phyloP scores from a whole-genome alignment of 2,797 vertebrate species.

The Cyprinodon diabolis region DNA sequence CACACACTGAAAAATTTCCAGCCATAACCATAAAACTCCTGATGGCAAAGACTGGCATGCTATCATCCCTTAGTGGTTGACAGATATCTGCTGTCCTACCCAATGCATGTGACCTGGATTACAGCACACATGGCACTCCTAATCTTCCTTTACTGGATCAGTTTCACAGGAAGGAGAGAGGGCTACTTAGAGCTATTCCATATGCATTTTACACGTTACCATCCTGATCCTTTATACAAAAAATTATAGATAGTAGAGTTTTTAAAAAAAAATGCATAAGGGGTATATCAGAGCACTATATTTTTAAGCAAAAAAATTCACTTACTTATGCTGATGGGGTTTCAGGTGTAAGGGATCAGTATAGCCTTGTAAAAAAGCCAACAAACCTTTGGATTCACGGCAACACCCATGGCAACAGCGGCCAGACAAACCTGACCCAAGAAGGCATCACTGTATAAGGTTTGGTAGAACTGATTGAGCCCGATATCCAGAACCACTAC shows the following conservation, averaged over 20 bases:
- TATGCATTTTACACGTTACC: constrained; percentile 34
- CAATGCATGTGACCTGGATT: constrained; percentile 75
- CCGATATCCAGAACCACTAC: background rate
- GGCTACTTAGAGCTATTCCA: constrained; percentile 47
- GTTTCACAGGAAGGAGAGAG: constrained; percentile 63
- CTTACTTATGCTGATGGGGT: background rate
- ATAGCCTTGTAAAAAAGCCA: constrained; percentile 23
- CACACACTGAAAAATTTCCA: background rate
- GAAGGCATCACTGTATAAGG: constrained; percentile 31
- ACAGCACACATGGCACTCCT: constrained; percentile 65
- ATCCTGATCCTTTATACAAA: background rate
- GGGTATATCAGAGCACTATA: background rate
- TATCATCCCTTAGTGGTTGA: constrained; percentile 43
- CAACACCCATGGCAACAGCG: constrained; percentile 44
- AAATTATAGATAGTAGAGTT: background rate
- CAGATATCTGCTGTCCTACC: constrained; percentile 58
- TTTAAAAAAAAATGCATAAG: background rate
- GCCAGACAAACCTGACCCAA: constrained; percentile 6
- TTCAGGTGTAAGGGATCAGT: constrained; percentile 41
- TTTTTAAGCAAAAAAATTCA: background rate
- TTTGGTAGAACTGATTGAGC: constrained; percentile 18
- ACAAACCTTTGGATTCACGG: constrained; percentile 43
- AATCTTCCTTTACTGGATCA: constrained; percentile 73
- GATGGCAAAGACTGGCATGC: background rate
- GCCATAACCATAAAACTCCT: background rate